Evolutionary conservation across 1,140 invertebrate species (phyloP).

Genomic region (Zaprionus kolodkinae): DNA sequence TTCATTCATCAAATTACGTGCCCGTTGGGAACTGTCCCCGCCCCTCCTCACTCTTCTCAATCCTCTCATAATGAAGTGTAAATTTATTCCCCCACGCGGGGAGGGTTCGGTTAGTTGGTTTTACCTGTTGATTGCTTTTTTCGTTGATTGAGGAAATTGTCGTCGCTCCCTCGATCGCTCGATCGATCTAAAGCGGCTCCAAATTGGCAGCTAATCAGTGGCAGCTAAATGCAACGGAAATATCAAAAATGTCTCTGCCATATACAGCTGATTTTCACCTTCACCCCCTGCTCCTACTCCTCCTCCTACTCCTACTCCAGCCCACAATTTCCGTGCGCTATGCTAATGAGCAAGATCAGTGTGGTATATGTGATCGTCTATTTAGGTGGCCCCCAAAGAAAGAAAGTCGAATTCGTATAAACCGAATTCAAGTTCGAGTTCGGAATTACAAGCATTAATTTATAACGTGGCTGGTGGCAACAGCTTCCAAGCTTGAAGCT

Average conservation of each 20-base stretch:
- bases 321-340: slow-evolving; percentile 70
- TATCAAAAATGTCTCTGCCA: slow-evolving; percentile 47
- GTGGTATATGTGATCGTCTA: neutral
- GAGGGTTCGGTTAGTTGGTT: neutral
- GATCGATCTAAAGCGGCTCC: slow-evolving; percentile 34
- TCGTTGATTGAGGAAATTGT: slow-evolving; percentile 13
- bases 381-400: slow-evolving; percentile 37
- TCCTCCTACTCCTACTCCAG: neutral
- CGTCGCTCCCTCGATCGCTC: slow-evolving; percentile 27
- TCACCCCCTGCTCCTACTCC: too few relatives aligned
- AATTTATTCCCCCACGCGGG: slow-evolving; percentile 57
- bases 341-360: slow-evolving; percentile 54
- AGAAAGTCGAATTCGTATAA: slow-evolving; percentile 51
- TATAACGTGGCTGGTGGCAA: slow-evolving; percentile 52
- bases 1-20: slow-evolving; percentile 41
- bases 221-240: slow-evolving; percentile 73
- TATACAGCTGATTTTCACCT: slow-evolving; percentile 6
- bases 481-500: slow-evolving; percentile 11
- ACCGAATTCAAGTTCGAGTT: slow-evolving; percentile 9
- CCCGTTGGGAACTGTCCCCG: neutral
- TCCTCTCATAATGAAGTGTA: slow-evolving; percentile 71
- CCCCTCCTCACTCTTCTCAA: too few relatives aligned
- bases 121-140: slow-evolving; percentile 10
- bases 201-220: slow-evolving; percentile 76
- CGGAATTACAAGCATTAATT: slow-evolving; percentile 49